phyloP scores from a whole-genome alignment of 2,797 vertebrate species.

The Eleutherodactylus coqui region DNA sequence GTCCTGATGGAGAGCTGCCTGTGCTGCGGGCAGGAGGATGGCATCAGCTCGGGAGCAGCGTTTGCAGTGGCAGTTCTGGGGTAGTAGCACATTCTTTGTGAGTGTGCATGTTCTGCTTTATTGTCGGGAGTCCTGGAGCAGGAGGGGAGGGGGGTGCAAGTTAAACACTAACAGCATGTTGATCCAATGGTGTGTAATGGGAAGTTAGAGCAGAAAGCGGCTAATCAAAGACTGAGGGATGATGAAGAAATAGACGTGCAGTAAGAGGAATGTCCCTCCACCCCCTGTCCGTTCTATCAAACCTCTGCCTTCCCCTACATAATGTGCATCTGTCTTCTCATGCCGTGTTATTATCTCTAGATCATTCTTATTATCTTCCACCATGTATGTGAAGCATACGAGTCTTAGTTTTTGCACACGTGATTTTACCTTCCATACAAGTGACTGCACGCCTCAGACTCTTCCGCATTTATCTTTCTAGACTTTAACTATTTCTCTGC shows the following conservation, averaged over 20 bases:
- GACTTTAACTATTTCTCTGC: neutral
- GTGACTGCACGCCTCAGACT: neutral
- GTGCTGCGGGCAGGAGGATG: conserved; percentile 63
- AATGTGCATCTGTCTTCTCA: no score
- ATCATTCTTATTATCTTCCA: no score
- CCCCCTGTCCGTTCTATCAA: neutral
- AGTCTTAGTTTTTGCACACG: neutral
- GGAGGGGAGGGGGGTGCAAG: conserved; percentile 56
- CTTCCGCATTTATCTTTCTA: neutral
- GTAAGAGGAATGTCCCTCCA: conserved; percentile 14
- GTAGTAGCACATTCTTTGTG: conserved; percentile 76
- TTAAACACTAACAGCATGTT: conserved; percentile 54
- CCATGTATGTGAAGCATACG: neutral
- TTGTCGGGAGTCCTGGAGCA: conserved; percentile 67
- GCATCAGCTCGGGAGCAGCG: conserved; percentile 55
- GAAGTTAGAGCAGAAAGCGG: conserved; percentile 74
- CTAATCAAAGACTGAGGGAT: conserved; percentile 81
- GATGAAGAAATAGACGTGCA: conserved; percentile 61
- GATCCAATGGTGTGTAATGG: conserved; percentile 57
- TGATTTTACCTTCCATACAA: neutral
- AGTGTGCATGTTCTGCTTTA: conserved; percentile 69
- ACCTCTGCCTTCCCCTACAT: neutral
- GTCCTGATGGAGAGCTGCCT: conserved; percentile 69
- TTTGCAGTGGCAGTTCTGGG: conserved; percentile 69
- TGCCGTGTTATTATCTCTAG: no score